Evolutionary conservation across 2,888 invertebrate genomes (phyloP), one percentile per base, ranked within the genome.

Genomic region (Cantharis nigra): DNA sequence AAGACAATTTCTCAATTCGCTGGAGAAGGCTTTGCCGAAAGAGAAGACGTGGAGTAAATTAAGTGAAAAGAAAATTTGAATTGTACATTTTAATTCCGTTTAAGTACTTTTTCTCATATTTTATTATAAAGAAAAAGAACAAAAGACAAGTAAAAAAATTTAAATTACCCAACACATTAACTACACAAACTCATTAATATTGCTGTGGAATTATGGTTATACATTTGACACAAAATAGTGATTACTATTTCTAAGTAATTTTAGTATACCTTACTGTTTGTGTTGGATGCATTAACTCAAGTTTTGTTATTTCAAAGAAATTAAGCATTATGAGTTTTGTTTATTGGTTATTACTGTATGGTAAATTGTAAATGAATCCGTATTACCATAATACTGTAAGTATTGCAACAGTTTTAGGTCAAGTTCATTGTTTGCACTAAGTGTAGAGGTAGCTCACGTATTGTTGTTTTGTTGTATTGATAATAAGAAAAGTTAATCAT

Each of bases 401-500:
- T 49, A n/a, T 2, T n/a, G n/a, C 5, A 49, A 49, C 9, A 49
- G n/a, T 49, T 49, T 49, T 49, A 49, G 49, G 49, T 49, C 49
- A 49, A 49, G 49, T 49, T 49, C 7, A 49, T 49, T 49, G 49
- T 49, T 49, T 49, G 49, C n/a, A 49, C 49, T 49, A 49, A n/a
- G 49, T 49, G 49, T 49, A 49, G n/a, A 49, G 49, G 49, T 49
- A 49, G 49, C n/a, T 49, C n/a, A 49, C 49, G n/a, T 49, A 49
- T 49, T 49, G n/a, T 49, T 49, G 49, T 49, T 49, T 49, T 49
- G n/a, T 49, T 49, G 49, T 49, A 49, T n/a, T 49, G 49, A 49
- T 49, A 49, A 74, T 74, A 74, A 63, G 74, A 69, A 74, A 74
- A 74, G 69, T 69, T 74, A 74, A 74, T 74, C 69, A 63, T 69